Evolutionary conservation across 2,113 vertebrate genomes (phyloP), one percentile per base, ranked within the genome.

Genomic region (Semnornis frantzii): DNA sequence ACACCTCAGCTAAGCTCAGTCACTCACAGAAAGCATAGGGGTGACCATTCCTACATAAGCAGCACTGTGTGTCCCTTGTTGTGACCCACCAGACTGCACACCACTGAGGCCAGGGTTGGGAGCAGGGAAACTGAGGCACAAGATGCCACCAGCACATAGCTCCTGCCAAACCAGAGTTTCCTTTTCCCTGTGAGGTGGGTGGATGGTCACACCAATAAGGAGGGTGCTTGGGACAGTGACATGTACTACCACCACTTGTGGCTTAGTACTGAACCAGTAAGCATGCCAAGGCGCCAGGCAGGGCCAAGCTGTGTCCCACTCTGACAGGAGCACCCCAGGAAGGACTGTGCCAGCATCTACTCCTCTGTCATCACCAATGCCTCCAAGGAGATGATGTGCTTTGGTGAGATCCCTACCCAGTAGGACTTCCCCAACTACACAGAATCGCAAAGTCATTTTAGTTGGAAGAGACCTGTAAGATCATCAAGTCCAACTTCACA

Each of bases 371-470:
- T 98, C 92, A 97, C 96, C 93, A 99, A 99, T 94, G 98, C 98
- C 54, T 99, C 98, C 82, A 99, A 99, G 91, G 99, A 99, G 95
- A 98, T 99, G 97, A 99, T 98, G 98, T 99, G 98, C 96, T 99
- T 97, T 97, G 99, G 99, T 8, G 98, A 99, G 87, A 99, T 98
- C 59, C 98, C 98, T 69, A 98, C 98, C 93, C 99, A 98, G 0
- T 98, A 96, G 3, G 82, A 98, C 69, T 99, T 96, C 85, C 98
- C 99, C 64, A 99, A 99, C 98, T 99, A 95, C 50, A 52, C 7
- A 52, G 50, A 52, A 52, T 52, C 50, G 25, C 7, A 14, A 24
- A 52, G 50, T 25, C 23, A 12, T 52, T 52, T 52, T 13, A 23
- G 50, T 25, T 52, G 23, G 23, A 25, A 52, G 6, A 52, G 50